These are phyloP conservation scores for Phengaris arion DNA, from an alignment of 2,888 invertebrate genomes.

Conservation along the genomic window DNA sequence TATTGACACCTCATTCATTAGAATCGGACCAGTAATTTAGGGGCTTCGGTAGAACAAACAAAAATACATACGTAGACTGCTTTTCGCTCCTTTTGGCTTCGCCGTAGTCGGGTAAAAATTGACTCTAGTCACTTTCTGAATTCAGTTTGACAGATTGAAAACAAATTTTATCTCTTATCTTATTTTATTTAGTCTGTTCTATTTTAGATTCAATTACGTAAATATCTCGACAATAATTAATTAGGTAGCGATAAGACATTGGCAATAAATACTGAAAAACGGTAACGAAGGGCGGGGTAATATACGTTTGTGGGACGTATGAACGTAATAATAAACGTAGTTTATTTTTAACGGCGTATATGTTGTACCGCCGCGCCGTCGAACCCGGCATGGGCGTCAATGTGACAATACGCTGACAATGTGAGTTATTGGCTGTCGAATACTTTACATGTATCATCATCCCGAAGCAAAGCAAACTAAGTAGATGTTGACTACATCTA, in stretches of 20 bases:
- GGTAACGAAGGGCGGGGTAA: constrained; percentile 5
- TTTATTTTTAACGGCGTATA: constrained; percentile 11
- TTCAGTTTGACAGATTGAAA: neutral
- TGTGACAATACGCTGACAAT: neutral
- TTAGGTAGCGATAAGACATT: neutral
- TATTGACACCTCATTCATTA: too few relatives aligned
- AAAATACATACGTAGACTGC: too few relatives aligned
- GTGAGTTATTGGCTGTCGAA: neutral
- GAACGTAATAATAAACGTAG: constrained; percentile 17
- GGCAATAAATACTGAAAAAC: constrained; percentile 18
- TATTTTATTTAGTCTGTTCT: neutral
- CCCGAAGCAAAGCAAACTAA: neutral
- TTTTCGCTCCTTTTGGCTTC: too few relatives aligned
- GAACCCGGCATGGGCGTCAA: neutral
- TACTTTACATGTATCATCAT: neutral
- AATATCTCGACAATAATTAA: constrained; percentile 21
- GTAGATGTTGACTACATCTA: neutral
- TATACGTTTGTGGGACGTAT: constrained; percentile 1
- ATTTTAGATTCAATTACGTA: neutral
- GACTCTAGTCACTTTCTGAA: too few relatives aligned
- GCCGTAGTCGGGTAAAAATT: too few relatives aligned
- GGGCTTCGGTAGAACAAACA: too few relatives aligned
- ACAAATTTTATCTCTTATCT: neutral
- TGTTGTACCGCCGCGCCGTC: neutral
- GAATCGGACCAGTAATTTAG: too few relatives aligned